Conservation (phyloP, 2,113 vertebrate species). For the Smithornis capensis region DNA sequence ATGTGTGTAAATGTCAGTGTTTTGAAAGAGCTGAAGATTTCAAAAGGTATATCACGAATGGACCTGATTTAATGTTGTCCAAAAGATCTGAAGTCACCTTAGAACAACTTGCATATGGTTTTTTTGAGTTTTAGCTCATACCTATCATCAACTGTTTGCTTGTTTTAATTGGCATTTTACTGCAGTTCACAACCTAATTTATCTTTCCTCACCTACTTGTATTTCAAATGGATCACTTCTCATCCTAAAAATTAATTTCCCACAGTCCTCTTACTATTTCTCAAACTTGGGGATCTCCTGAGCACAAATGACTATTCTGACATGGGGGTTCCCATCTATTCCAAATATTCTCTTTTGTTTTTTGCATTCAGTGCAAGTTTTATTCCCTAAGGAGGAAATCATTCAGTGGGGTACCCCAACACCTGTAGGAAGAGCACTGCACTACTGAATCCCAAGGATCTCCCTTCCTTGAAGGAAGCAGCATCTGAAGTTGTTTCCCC, state of each 20-base stretch:
- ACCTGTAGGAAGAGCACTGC: not conserved
- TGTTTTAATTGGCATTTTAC: not conserved
- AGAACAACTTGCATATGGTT: not conserved
- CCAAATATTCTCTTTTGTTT: not conserved
- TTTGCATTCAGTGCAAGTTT: not conserved
- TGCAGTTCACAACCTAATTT: not conserved
- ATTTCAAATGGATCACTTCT: not conserved
- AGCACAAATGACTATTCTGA: not conserved
- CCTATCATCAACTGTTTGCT: not conserved
- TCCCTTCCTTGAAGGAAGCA: not conserved
- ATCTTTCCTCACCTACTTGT: not conserved
- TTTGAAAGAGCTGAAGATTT: not conserved
- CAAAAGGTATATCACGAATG: not conserved
- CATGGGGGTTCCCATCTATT: not conserved
- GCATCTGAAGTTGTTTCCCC: not conserved
- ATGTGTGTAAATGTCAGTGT: not conserved
- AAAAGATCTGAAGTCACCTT: not conserved
- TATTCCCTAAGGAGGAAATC: not conserved
- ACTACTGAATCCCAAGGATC: not conserved
- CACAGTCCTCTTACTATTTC: not conserved
- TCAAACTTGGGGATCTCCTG: not conserved
- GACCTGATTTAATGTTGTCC: not conserved
- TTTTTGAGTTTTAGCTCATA: not conserved
- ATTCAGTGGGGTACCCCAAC: not conserved
- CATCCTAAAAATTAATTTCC: not conserved